A percentile compares a stretch with the other conserved stretches of the same genome.
These are phyloP conservation scores for Drosophila navojoa DNA, from an alignment of 1,140 invertebrate species.

Conservation along the genomic window DNA sequence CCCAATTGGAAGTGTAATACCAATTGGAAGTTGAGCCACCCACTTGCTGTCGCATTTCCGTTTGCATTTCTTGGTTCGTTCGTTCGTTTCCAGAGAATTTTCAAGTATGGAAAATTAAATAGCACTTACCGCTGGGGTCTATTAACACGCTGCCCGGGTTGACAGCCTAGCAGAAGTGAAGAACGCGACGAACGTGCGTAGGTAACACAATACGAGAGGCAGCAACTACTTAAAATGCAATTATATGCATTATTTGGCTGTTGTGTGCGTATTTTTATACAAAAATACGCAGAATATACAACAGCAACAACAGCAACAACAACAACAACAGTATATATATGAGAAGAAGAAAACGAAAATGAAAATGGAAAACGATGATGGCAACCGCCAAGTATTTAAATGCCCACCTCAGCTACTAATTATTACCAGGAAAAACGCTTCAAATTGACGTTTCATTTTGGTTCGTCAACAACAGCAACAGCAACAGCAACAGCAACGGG, in stretches of 20 bases:
- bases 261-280: constrained; percentile 63
- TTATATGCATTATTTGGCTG: constrained; percentile 80
- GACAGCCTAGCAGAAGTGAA: constrained; percentile 21
- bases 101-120: constrained; percentile 71
- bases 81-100: constrained; percentile 25
- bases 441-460: constrained; percentile 83
- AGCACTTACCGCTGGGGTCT: constrained; percentile 54
- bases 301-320: background rate
- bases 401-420: constrained; percentile 83
- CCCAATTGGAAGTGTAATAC: constrained; percentile 19
- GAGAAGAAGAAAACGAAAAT: constrained; percentile 12
- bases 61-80: constrained; percentile 55
- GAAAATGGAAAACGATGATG: constrained; percentile 60
- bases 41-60: constrained; percentile 71
- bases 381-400: constrained; percentile 75
- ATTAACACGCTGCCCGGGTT: constrained; percentile 47
- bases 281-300: constrained; percentile 73
- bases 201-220: constrained; percentile 68
- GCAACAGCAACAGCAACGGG: constrained; percentile 49
- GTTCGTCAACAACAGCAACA: constrained; percentile 62
- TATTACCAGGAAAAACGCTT: constrained; percentile 83
- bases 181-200: constrained; percentile 17
- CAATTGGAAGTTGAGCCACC: constrained; percentile 57
- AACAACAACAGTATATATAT: background rate
- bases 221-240: constrained; percentile 81